A percentile compares a stretch with the other conserved stretches of the same genome.
Conservation (phyloP, 2,888 invertebrate species). For the Caenorhabditis sinica region DNA sequence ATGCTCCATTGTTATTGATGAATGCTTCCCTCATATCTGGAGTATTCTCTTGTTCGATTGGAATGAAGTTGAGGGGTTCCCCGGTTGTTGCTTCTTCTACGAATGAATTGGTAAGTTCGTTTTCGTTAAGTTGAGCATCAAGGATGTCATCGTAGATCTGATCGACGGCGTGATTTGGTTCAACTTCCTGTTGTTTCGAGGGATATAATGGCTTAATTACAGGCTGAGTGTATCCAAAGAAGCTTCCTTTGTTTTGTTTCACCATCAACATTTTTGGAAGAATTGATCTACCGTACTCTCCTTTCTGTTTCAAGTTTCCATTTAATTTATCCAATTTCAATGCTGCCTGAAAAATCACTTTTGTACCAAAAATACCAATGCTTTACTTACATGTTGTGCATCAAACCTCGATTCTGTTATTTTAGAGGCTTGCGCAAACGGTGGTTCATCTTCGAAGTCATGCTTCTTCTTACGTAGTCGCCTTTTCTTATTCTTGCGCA, state of each 20-base stretch:
- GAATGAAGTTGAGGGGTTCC: slow-evolving; percentile 26
- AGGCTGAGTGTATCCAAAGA: slow-evolving; percentile 63
- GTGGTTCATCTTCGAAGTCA: slow-evolving; percentile 44
- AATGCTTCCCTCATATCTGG: slow-evolving; percentile 47
- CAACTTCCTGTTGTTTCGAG: not conserved
- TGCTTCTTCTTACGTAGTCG: slow-evolving; percentile 60
- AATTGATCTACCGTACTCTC: slow-evolving; percentile 53
- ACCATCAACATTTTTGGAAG: slow-evolving; percentile 63
- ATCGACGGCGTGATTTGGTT: slow-evolving; percentile 39
- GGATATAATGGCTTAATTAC: slow-evolving; percentile 28
- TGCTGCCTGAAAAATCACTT: slow-evolving; percentile 44
- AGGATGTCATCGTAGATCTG: slow-evolving; percentile 66
- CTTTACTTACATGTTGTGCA: slow-evolving; percentile 49
- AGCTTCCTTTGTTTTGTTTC: slow-evolving; percentile 63
- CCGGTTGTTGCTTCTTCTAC: slow-evolving; percentile 19
- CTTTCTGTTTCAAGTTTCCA: slow-evolving; percentile 59
- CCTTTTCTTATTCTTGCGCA: slow-evolving; percentile 36
- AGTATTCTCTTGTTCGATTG: slow-evolving; percentile 19
- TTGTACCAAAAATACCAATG: not conserved
- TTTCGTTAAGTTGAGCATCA: slow-evolving; percentile 50
- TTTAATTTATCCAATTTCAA: slow-evolving; percentile 53
- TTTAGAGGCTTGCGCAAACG: slow-evolving; percentile 53
- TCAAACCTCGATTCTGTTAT: slow-evolving; percentile 55
- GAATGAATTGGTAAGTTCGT: slow-evolving; percentile 30
- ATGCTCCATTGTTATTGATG: slow-evolving; percentile 52